Evolutionary conservation across 35 echinoderm and acorn worm genomes (phyloP), one percentile per base, ranked within the genome.

Genomic region (Ophioderma brevispina): DNA sequence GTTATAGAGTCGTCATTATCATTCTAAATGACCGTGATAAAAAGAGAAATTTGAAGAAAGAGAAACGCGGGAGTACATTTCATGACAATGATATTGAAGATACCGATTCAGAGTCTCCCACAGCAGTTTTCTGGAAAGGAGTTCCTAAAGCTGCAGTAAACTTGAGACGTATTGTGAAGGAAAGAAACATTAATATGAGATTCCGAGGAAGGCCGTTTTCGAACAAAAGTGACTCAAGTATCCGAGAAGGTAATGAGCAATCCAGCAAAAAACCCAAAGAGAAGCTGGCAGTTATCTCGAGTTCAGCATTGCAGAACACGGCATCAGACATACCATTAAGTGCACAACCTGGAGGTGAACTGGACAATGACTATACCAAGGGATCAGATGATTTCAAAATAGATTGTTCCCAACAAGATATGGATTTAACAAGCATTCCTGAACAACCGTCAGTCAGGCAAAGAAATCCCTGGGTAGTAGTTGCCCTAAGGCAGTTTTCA

Each of bases 1-100:
- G 79, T 5, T 95, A 95, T 38, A 82, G 94, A 23, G 38, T 95
- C 21, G 41, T 88, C 34, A 89, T 95, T 13, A 70, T 70, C 4
- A 2, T 70, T 70, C 4, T 25, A 70, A 70, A 13, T 3, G 1
- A 30, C 28, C n/a, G 59, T 25, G 21, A 52, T 52, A 21, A 52
- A 52, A 70, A 70, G 59, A 13, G 1, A 70, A 18, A 70, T 70
- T 8, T 25, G 59, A 70, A 25, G 59, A 30, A 70, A 30, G 23
- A 70, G 5, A 3, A 70, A n/a, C 28, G 59, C 59, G n/a, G 28
- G 4, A 25, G 59, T 8, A 25, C 17, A 70, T 13, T 70, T 70
- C n/a, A 70, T 70, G 28, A 30, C 15, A 25, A 3, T 70, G 59
- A 70, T 25, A 25, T 25, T 25, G 59, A 46, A 8, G 5, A 8